These are phyloP conservation scores for Rhinichthys klamathensis DNA, from an alignment of 2,113 vertebrate species.

Conservation along the genomic window DNA sequence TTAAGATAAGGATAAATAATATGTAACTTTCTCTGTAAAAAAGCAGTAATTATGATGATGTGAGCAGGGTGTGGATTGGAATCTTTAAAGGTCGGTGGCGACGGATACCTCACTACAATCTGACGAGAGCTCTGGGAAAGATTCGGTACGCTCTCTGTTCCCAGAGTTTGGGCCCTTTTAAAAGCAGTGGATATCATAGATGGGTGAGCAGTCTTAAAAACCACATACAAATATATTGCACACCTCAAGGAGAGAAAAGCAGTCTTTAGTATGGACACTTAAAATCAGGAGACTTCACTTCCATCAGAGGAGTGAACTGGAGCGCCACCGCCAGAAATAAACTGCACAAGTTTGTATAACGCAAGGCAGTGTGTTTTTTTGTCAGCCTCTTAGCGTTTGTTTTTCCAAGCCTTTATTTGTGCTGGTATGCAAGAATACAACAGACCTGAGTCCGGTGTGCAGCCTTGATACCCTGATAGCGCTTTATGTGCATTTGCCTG, in stretches of 20 bases:
- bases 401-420: slow-evolving; percentile 15
- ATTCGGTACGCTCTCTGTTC: slow-evolving; percentile 10
- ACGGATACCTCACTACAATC: slow-evolving; percentile 48
- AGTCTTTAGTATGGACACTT: slow-evolving; percentile 34
- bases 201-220: slow-evolving; percentile 37
- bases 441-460: neutral
- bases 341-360: neutral
- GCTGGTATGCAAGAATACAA: slow-evolving; percentile 39
- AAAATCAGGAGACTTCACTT: slow-evolving; percentile 21
- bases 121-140: slow-evolving; percentile 23
- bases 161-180: slow-evolving; percentile 59
- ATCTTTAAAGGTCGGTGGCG: slow-evolving; percentile 39
- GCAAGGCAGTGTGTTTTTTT: neutral
- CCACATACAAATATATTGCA: slow-evolving; percentile 66
- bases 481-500: slow-evolving; percentile 6
- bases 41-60: slow-evolving; percentile 53
- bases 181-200: slow-evolving; percentile 36
- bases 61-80: slow-evolving; percentile 29
- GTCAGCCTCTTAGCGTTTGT: neutral
- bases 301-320: slow-evolving; percentile 6
- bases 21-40: slow-evolving; percentile 49
- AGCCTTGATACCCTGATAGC: slow-evolving; percentile 27
- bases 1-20: slow-evolving; percentile 67
- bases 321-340: too few species aligned
- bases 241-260: slow-evolving; percentile 50